Conservation (phyloP, 1,140 invertebrate genomes). For the Formica exsecta region DNA sequence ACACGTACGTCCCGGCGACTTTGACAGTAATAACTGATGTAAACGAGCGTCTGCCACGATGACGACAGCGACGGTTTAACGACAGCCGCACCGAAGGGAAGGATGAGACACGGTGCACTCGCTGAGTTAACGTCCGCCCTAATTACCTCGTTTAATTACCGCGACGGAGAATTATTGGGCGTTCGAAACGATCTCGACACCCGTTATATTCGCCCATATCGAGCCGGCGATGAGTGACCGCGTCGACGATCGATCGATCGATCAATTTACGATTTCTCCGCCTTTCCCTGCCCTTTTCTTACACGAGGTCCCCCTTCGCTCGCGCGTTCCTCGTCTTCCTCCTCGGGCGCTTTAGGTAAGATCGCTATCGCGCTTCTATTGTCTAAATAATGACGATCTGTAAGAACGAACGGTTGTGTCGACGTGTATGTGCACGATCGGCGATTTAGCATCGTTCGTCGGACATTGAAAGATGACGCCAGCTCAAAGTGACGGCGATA, state of each 20-base stretch:
- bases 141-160: constrained; percentile 77
- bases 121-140: constrained; percentile 64
- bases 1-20: constrained; percentile 57
- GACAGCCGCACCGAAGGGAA: constrained; percentile 58
- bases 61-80: constrained; percentile 65
- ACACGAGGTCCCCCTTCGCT: background rate
- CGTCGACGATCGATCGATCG: constrained; percentile 50
- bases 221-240: constrained; percentile 40
- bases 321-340: constrained; percentile 17
- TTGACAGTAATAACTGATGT: constrained; percentile 70
- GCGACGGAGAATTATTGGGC: constrained; percentile 69
- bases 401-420: constrained; percentile 48
- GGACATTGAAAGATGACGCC: constrained; percentile 57
- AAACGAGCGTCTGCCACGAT: constrained; percentile 47
- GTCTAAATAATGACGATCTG: constrained; percentile 66
- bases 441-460: constrained; percentile 51
- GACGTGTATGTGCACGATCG: constrained; percentile 50
- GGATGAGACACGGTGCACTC: constrained; percentile 8
- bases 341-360: constrained; percentile 20
- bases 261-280: constrained; percentile 60
- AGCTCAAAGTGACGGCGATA: constrained; percentile 36
- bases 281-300: constrained; percentile 44
- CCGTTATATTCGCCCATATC: constrained; percentile 63
- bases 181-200: constrained; percentile 56
- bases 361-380: constrained; percentile 66